phyloP scores from a whole-genome alignment of 1,140 invertebrate species.

The Phymastichus coffea region DNA sequence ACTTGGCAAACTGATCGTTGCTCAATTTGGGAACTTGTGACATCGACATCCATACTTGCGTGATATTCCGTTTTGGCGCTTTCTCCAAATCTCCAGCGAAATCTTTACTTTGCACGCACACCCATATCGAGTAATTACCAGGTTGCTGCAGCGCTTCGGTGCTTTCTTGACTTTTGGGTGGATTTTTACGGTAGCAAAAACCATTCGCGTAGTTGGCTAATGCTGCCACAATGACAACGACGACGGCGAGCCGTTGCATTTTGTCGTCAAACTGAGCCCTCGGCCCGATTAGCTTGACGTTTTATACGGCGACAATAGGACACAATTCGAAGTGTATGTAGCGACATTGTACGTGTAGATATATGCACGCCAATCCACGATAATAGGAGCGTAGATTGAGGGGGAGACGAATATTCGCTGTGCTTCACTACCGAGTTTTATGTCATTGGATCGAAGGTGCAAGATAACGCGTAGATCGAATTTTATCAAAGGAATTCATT shows the following conservation, averaged over 20 bases:
- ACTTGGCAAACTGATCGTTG: slow-evolving; percentile 4
- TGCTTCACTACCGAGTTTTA: no score
- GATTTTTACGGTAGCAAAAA: slow-evolving; percentile 23
- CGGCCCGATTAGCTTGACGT: no score
- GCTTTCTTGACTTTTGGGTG: slow-evolving; percentile 1
- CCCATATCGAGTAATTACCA: slow-evolving; percentile 18
- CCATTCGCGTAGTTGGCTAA: background rate
- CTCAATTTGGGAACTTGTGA: slow-evolving; percentile 3
- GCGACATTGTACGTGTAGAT: no score
- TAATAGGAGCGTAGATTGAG: no score
- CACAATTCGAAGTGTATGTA: no score
- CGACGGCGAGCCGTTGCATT: background rate
- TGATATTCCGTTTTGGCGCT: slow-evolving; percentile 5
- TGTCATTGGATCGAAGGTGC: no score
- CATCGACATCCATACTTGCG: slow-evolving; percentile 19
- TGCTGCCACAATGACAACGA: background rate
- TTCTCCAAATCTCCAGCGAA: slow-evolving; percentile 7
- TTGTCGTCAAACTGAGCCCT: no score
- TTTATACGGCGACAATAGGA: no score
- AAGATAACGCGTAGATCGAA: no score
- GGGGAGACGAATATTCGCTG: no score
- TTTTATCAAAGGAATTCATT: no score
- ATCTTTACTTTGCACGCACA: slow-evolving; percentile 12
- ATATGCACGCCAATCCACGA: no score
- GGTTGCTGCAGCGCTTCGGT: background rate